phyloP scores from a whole-genome alignment of 2,888 invertebrate species.

The Bombyx huttoni region DNA sequence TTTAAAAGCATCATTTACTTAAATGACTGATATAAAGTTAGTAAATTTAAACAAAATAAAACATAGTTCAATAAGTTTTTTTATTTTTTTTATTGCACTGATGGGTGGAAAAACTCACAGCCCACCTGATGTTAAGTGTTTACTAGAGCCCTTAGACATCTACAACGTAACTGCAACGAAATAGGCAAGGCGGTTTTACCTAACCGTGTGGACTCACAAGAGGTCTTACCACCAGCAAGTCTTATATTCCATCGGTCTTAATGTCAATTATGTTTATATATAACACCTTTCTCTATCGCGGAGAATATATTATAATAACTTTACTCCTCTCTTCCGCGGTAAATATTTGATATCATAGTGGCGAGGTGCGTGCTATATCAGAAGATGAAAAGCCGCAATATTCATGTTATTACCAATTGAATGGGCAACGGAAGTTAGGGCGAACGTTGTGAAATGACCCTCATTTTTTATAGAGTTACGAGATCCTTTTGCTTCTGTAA shows the following conservation, averaged over 20 bases:
- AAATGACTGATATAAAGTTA: no score
- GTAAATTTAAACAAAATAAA: no score
- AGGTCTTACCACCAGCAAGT: no score
- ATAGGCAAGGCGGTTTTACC: no score
- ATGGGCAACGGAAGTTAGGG: conserved; percentile 16
- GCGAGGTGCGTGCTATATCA: conserved; percentile 10
- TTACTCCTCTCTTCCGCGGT: background rate
- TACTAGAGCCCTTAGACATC: no score
- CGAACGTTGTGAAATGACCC: conserved; percentile 4
- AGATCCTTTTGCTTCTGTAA: background rate
- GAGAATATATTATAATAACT: background rate
- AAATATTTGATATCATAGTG: conserved; percentile 1
- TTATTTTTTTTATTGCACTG: no score
- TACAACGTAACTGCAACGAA: no score
- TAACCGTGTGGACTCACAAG: no score
- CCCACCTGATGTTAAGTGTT: no score
- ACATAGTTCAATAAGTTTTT: no score
- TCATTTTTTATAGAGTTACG: conserved; percentile 12
- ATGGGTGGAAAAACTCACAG: no score
- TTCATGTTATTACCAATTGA: conserved; percentile 15
- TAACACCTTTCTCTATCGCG: background rate
- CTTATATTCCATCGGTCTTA: background rate
- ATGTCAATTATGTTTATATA: background rate
- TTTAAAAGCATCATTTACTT: no score
- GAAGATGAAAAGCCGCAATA: conserved; percentile 9